Base-by-base conservation (phyloP, 1,140 invertebrate genomes). In the Arion vulgaris region DNA sequence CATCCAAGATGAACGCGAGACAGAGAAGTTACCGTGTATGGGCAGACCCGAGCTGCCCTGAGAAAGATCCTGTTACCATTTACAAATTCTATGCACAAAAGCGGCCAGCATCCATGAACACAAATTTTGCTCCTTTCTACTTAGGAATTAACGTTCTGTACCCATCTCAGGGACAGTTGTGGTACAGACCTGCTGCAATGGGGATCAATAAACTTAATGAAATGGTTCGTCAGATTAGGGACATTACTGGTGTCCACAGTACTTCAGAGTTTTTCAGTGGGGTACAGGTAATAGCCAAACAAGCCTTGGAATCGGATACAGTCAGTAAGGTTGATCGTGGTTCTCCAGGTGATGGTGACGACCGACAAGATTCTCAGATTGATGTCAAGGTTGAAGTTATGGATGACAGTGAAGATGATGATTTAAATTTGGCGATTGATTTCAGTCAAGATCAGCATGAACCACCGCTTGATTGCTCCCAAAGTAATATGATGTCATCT, bases 191-290 rank as follows among this genome's bases (percentile, higher is more conserved):
- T 19, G 84, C 86, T 28, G 88, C 89, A 17, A 89, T 90, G 87
- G 89, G 89, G 15, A 89, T 90, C 28, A 90, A 90, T 71, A 90
- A 89, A 76, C 84, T 90, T 0, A 89, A 88, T 79, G 89, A 90
- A 82, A 85, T 90, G 81, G 89, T 90, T 36, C 83, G 89, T 1
- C 89, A 90, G 84, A 89, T 90, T 62, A 82, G 89, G n/a, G 87
- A 89, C 36, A 88, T 90, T 0, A 90, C 89, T 13, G 89, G 89
- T 36, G 69, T 85, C 7, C 79, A 68, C 5, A 81, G 32, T 26
- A 81, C 69, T 2, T 72, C 79, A 34, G 79, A 81, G 32, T 81
- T 81, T 38, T 15, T 69, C 32, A 45, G 77, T 39, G 77, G 53
- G n/a, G 11, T 69, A 23, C 28, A 80, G 2, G 17, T 68, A 1